Base-by-base conservation (phyloP, 37 sponge, comb jelly and placozoan species). In the Petrosia ficiformis region DNA sequence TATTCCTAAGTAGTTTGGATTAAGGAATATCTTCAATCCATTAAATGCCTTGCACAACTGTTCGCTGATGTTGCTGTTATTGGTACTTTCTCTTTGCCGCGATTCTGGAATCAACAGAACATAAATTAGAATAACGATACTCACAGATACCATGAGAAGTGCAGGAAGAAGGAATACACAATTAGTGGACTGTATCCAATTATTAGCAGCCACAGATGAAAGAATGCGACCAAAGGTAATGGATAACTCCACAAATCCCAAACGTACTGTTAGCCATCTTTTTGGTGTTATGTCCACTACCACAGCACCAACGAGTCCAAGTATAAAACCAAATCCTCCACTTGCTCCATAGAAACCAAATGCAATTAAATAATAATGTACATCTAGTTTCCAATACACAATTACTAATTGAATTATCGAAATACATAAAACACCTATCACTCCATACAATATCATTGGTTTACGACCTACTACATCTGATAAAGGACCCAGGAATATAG, bases 71-170 rank as follows among this genome's bases (percentile, higher is more conserved):
- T 4, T 30, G 36, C 4, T 57, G 14, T 24, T 36, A 2, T 34
- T 38, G 33, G 65, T 72, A 57, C 71, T 66, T 0, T 66, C 14
- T 2, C 35, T 26, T 6, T n/a, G 38, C 24, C 77, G 59, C 1
- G 78, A 71, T 33, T 83, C 89, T 1, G 84, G 84, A 24, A 89
- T n/a, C n/a, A n/a, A n/a, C n/a, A n/a, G n/a, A n/a, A n/a, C n/a
- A n/a, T n/a, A n/a, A n/a, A n/a, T n/a, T n/a, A n/a, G n/a, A n/a
- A n/a, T n/a, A n/a, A n/a, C n/a, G n/a, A n/a, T n/a, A n/a, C n/a
- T n/a, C n/a, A n/a, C n/a, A n/a, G 56, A 74, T 19, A 79, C 6
- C 8, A 69, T 42, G 24, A 67, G 44, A 56, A 61, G 52, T 4
- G 75, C 25, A 1, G 67, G 64, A 38, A 63, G 72, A 40, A 32